Evolutionary conservation across 2,797 vertebrate genomes (phyloP).

Genomic region (Tangara arthus): DNA sequence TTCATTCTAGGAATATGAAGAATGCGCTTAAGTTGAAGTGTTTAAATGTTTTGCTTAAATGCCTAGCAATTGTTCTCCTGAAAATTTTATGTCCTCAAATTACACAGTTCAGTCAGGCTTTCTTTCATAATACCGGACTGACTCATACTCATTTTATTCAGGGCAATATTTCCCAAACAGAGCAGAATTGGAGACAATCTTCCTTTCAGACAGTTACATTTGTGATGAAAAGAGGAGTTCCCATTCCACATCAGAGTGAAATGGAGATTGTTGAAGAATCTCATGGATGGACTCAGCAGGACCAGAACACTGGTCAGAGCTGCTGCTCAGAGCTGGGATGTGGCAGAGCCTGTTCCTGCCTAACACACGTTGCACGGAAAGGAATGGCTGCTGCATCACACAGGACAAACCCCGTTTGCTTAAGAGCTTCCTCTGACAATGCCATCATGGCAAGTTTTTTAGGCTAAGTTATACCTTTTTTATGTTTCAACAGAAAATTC

Average conservation of each 20-base stretch:
- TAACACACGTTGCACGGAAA: neutral
- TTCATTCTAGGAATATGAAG: neutral
- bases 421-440: neutral
- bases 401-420: neutral
- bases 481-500: neutral
- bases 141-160: neutral
- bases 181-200: neutral
- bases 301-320: neutral
- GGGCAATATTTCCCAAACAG: conserved; percentile 10
- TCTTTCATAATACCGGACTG: neutral
- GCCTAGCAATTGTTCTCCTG: neutral
- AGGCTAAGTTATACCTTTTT: neutral
- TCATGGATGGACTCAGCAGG: neutral
- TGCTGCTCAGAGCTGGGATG: neutral
- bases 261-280: neutral
- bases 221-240: neutral
- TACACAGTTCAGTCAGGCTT: neutral
- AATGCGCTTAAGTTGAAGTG: neutral
- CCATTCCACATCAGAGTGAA: neutral
- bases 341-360: neutral
- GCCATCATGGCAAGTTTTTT: neutral
- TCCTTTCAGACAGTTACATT: neutral
- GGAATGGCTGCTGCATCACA: neutral
- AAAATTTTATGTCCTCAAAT: conserved; percentile 18
- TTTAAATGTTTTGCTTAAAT: conserved; percentile 24